These are phyloP conservation scores for Condylura cristata DNA, from an alignment of 2,113 vertebrate genomes.

Conservation along the genomic window DNA sequence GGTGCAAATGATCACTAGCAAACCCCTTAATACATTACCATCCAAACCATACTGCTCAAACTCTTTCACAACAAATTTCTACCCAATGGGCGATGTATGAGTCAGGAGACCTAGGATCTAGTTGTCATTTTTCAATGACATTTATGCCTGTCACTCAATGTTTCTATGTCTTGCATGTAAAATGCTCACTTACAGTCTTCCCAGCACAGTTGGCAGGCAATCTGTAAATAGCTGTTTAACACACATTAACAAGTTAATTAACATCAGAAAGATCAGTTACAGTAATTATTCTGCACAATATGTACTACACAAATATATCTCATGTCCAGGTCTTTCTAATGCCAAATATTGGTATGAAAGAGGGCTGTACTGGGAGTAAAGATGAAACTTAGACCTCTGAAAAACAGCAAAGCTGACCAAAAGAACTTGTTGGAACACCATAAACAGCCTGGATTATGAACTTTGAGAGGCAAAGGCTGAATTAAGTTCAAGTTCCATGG, in stretches of 20 bases:
- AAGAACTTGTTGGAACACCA: background rate
- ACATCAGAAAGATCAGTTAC: background rate
- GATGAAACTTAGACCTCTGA: background rate
- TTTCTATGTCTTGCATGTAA: background rate
- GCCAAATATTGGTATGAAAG: background rate
- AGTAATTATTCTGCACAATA: slow-evolving; percentile 19
- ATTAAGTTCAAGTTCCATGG: background rate
- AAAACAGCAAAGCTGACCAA: background rate
- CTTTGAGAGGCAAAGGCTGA: background rate
- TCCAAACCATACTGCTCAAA: background rate
- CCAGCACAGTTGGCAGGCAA: background rate
- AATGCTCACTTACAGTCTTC: background rate
- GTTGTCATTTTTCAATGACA: background rate
- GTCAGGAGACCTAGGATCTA: background rate
- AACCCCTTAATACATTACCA: background rate
- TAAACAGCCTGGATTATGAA: background rate
- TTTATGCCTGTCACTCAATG: background rate
- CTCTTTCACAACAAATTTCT: background rate
- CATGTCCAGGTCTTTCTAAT: background rate
- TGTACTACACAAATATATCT: background rate
- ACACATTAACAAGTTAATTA: background rate
- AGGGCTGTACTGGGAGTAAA: background rate
- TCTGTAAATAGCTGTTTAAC: background rate
- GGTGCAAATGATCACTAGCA: background rate
- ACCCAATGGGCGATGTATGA: background rate